Conservation (phyloP, 2,797 vertebrate genomes). For the Caiman crocodilus region DNA sequence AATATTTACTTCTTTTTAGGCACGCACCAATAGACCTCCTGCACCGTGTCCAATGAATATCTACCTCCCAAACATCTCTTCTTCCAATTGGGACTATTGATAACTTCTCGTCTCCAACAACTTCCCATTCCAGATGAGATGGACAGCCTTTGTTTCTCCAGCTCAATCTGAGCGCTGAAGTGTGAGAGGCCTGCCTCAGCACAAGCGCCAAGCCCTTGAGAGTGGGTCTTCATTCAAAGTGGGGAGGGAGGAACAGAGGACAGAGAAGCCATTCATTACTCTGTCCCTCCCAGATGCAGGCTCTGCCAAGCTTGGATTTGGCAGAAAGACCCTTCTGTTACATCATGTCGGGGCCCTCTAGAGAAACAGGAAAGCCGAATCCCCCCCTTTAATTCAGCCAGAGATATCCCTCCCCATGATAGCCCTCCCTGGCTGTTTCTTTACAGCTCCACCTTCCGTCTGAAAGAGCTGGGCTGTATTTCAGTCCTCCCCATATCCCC, state of each 20-base stretch:
- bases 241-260: neutral
- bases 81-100: slow-evolving; percentile 7
- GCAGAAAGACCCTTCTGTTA: neutral
- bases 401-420: neutral
- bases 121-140: neutral
- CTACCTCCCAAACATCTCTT: slow-evolving; percentile 9
- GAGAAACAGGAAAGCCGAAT: neutral
- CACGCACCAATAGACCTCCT: neutral
- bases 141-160: neutral
- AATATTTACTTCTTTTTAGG: neutral
- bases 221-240: neutral
- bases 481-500: neutral
- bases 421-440: neutral
- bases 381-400: neutral
- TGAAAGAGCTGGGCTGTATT: neutral
- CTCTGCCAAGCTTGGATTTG: neutral
- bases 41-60: neutral
- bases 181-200: neutral
- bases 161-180: neutral
- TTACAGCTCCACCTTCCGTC: neutral
- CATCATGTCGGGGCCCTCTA: no score
- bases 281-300: neutral
- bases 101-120: neutral
- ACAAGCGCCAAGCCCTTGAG: neutral
- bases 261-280: neutral